Percentiles rank a stretch among this genome's conserved stretches.
Conservation (phyloP, 30 jellyfish, hydroid and myxozoan genomes). For the Pelagia noctiluca region DNA sequence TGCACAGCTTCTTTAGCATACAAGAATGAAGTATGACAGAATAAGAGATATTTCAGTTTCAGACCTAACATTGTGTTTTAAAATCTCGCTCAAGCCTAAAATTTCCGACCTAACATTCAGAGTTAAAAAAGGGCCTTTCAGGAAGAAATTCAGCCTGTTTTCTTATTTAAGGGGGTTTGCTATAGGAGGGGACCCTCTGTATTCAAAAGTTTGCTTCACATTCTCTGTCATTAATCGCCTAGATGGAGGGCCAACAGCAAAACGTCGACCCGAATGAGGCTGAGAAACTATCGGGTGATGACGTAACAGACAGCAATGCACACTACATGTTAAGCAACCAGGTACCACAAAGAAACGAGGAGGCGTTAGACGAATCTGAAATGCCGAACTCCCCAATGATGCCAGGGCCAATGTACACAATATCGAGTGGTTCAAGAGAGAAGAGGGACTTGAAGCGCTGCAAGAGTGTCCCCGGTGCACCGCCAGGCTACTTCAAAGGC, state of each 20-base stretch:
- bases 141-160: too few relatives aligned
- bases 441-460: conserved; percentile 37
- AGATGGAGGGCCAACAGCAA: neutral
- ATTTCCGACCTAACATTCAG: too few relatives aligned
- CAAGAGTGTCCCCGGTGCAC: conserved; percentile 56
- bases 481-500: neutral
- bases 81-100: too few relatives aligned
- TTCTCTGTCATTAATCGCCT: neutral
- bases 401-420: conserved; percentile 16
- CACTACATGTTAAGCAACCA: neutral
- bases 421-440: neutral
- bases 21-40: too few relatives aligned
- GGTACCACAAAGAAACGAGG: conserved; percentile 24
- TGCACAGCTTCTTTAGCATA: too few relatives aligned
- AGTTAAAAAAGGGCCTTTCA: too few relatives aligned
- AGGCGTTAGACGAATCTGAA: conserved; percentile 23
- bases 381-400: conserved; percentile 38
- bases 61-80: too few relatives aligned
- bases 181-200: too few relatives aligned
- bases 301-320: conserved; percentile 26
- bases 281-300: conserved; percentile 36
- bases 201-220: too few relatives aligned
- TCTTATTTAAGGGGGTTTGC: too few relatives aligned
- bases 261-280: neutral
- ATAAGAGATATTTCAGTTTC: too few relatives aligned